phyloP scores from a whole-genome alignment of 2,113 vertebrate genomes.

The Chaetodon auriga region DNA sequence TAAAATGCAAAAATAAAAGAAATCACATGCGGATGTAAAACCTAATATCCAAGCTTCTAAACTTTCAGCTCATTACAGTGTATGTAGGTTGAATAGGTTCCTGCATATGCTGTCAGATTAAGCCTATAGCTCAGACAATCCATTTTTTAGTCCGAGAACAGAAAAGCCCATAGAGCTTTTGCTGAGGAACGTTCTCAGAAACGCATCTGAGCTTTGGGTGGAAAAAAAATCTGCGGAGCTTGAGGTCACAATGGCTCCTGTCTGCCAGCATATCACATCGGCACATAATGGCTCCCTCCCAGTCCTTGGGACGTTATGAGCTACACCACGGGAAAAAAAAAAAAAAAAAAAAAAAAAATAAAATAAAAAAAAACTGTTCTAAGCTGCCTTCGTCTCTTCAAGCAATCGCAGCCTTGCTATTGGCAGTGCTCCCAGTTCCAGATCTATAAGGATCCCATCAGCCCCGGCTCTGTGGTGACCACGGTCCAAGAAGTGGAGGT shows the following conservation, averaged over 20 bases:
- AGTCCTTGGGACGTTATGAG: conserved; percentile 25
- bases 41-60: not conserved
- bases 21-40: not conserved
- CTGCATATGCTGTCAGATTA: not conserved
- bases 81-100: not conserved
- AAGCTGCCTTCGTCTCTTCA: conserved; percentile 24
- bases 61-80: not conserved
- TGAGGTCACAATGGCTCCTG: not conserved
- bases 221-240: not conserved
- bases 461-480: conserved; percentile 26
- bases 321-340: conserved; percentile 9
- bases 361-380: conserved; percentile 32
- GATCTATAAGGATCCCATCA: conserved; percentile 62
- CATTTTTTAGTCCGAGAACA: not conserved
- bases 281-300: not conserved
- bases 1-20: not conserved
- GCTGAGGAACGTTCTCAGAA: not conserved
- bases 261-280: not conserved
- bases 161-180: not conserved
- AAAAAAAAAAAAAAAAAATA: conserved; percentile 41
- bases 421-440: conserved; percentile 72
- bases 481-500: conserved; percentile 53
- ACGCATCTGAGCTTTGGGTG: not conserved
- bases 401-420: conserved; percentile 22
- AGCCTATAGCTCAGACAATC: not conserved